Evolutionary conservation across 2,113 vertebrate species (phyloP).

Genomic region (Nothocercus nigrocapillus): DNA sequence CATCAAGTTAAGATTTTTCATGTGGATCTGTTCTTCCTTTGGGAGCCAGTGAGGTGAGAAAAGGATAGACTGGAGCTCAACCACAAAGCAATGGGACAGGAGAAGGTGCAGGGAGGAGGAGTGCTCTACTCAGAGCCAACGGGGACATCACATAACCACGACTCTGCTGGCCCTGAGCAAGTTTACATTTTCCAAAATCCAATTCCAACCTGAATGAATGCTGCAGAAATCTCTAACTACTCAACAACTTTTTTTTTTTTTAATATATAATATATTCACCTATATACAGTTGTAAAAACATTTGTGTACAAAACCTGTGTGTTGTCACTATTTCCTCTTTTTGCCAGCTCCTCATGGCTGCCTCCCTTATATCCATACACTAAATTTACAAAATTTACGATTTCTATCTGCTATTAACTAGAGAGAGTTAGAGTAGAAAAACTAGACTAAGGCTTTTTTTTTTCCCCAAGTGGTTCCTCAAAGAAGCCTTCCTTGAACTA

Average conservation of each 20-base stretch:
- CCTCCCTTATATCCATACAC: neutral
- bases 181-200: neutral
- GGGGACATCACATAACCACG: neutral
- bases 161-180: neutral
- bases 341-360: neutral
- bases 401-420: neutral
- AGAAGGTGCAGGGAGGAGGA: neutral
- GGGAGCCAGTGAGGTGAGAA: neutral
- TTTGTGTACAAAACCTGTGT: neutral
- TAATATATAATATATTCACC: neutral
- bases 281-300: neutral
- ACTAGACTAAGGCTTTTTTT: neutral
- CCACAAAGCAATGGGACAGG: neutral
- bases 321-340: neutral
- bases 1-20: neutral
- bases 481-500: constrained; percentile 3
- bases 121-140: neutral
- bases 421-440: neutral
- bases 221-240: neutral
- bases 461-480: neutral
- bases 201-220: neutral
- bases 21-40: neutral
- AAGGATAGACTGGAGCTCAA: neutral
- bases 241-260: neutral
- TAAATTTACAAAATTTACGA: neutral